Base-by-base conservation (phyloP, 2,113 vertebrate species). In the Hippocampus barbouri region DNA sequence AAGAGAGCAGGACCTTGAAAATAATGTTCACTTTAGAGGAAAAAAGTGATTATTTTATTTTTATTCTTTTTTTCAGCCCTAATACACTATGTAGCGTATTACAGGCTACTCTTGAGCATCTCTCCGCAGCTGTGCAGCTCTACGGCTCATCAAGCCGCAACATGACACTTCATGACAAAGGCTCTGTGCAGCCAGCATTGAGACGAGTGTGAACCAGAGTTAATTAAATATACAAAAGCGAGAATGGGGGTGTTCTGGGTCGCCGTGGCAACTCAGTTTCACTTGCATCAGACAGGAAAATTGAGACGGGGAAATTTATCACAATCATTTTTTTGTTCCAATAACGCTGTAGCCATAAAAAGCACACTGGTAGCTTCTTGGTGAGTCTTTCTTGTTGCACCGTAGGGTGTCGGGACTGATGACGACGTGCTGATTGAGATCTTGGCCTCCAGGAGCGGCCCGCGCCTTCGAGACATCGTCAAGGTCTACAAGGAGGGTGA, bases 391-490 rank as follows among this genome's bases (percentile, higher is more conserved):
- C 7, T 63, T 18, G 69, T 72, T 67, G 56, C 72, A 98, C 72
- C 67, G 60, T 71, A 98, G 97, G 97, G 97, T 62, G 94, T 94
- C 21, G 97, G 97, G 67, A 99, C 97, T 40, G 74, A 96, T 70
- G 97, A 98, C 76, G 91, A 95, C 10, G 93, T 96, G 61, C 80
- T 99, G 85, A 95, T 94, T 25, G 96, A 99, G 91, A 97, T 98
- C 80, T 87, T 98, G 88, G 94, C 95, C 23, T 98, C 97, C 59
- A 94, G 96, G 88, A 95, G 94, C 15, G 82, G 92, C 0, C 86
- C 85, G 0, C 91, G 97, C 84, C 79, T 98, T 20, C 91, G 59
- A 73, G 90, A 93, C 54, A 94, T 98, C 75, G 90, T 89, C 77
- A 91, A 94, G 78, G 93, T 92, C 45, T 99, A 98, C 86, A 93